Conservation (phyloP, 2,888 invertebrate genomes). For the Leucania comma region DNA sequence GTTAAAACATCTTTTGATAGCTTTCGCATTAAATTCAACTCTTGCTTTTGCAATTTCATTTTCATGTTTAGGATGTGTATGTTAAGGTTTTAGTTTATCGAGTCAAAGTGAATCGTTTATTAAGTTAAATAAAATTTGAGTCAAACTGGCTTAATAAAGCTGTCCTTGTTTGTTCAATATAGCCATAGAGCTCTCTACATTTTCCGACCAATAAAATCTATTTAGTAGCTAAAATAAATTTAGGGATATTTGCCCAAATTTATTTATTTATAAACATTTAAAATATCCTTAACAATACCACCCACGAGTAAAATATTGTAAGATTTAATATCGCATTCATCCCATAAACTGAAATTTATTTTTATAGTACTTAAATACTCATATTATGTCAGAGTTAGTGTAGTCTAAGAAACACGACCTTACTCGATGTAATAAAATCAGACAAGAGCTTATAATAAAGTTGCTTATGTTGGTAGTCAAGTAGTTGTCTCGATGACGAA, state of each 20-base stretch:
- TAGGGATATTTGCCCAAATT: not conserved
- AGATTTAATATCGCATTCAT: not conserved
- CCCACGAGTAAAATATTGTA: not conserved
- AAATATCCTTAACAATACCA: not conserved
- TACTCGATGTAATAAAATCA: conserved; percentile 64
- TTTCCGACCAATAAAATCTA: not conserved
- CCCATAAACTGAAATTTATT: conserved; percentile 12
- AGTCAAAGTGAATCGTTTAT: not conserved
- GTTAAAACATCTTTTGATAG: conserved; percentile 35
- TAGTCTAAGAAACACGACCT: conserved; percentile 59
- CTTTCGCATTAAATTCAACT: conserved; percentile 8
- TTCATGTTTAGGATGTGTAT: not conserved
- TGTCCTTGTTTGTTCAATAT: not conserved
- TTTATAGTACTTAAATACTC: conserved; percentile 1
- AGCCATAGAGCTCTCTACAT: not conserved
- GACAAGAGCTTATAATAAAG: conserved; percentile 66
- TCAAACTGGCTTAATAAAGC: not conserved
- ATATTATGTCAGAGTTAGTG: conserved; percentile 53
- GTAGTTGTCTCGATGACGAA: conserved; percentile 81
- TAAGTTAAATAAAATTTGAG: no score
- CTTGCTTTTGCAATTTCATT: conserved; percentile 18
- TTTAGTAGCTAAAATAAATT: not conserved
- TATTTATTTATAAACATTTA: conserved; percentile 1
- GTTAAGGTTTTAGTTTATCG: not conserved
- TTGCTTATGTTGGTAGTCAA: conserved; percentile 61